These are phyloP conservation scores for Pycnomerus fuliginosus DNA, from an alignment of 2,888 invertebrate species.

Conservation along the genomic window DNA sequence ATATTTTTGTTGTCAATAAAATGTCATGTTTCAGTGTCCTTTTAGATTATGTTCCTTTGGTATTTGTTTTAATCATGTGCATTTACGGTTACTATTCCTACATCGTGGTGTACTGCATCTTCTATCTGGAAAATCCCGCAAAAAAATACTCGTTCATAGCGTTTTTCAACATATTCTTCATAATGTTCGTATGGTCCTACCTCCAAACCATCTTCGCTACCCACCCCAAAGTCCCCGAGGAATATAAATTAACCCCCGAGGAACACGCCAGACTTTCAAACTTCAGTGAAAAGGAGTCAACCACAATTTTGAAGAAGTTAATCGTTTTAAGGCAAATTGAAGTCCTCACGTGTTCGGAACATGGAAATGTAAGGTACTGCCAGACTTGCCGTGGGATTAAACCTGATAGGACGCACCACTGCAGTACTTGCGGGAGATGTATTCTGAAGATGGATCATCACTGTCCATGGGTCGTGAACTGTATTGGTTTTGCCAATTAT, in stretches of 20 bases:
- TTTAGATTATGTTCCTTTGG: no score
- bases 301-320: conserved; percentile 24
- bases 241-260: conserved; percentile 27
- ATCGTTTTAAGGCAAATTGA: conserved; percentile 58
- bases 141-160: conserved; percentile 3
- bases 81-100: no score
- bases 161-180: conserved; percentile 16
- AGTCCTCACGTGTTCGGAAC: conserved; percentile 70
- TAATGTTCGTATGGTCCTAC: conserved; percentile 32
- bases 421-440: conserved; percentile 38
- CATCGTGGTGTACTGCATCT: no score
- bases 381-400: conserved; percentile 37
- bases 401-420: conserved; percentile 44
- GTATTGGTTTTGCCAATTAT: conserved; percentile 40
- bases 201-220: conserved; percentile 24
- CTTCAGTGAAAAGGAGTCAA: conserved; percentile 13
- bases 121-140: no score
- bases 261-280: conserved; percentile 11
- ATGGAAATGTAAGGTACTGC: conserved; percentile 63
- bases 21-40: no score
- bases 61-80: no score
- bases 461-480: conserved; percentile 43
- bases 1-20: no score
- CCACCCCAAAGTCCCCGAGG: conserved; percentile 25
- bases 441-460: conserved; percentile 46